Evolutionary conservation across 2,797 vertebrate genomes (phyloP).

Genomic region (Botia kubotai): DNA sequence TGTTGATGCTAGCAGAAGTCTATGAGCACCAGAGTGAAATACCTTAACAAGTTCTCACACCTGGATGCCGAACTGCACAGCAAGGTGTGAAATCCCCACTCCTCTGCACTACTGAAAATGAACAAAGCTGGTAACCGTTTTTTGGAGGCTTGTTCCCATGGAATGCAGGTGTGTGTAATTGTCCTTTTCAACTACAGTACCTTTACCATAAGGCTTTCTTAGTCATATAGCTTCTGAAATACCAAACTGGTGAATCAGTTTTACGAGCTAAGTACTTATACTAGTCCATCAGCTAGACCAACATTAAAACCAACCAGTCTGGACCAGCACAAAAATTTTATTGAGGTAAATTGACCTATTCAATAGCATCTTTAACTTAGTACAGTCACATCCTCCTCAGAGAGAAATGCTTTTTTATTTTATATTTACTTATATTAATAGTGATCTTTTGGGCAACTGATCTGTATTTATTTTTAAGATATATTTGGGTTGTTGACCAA

Average conservation of each 20-base stretch:
- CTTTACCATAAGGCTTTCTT: neutral
- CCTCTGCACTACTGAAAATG: constrained; percentile 19
- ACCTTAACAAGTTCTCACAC: constrained; percentile 46
- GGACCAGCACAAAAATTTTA: too few species aligned
- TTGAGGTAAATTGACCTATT: too few species aligned
- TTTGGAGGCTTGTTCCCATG: neutral
- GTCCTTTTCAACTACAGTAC: neutral
- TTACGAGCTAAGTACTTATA: too few species aligned
- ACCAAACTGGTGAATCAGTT: too few species aligned
- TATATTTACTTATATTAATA: neutral
- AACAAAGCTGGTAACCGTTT: constrained; percentile 17
- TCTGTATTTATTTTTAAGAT: neutral
- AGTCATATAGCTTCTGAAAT: neutral
- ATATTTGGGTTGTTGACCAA: constrained; percentile 13
- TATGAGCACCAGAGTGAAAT: constrained; percentile 21
- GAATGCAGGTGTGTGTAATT: neutral
- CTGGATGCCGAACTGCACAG: constrained; percentile 42
- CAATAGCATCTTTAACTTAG: too few species aligned
- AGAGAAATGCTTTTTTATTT: neutral
- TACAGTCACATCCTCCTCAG: neutral
- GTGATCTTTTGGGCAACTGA: neutral
- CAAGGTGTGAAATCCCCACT: constrained; percentile 40
- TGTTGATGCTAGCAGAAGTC: constrained; percentile 3
- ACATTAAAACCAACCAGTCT: too few species aligned
- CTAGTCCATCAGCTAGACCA: too few species aligned